phyloP scores from a whole-genome alignment of 2,888 invertebrate genomes.

The Atherix ibis region DNA sequence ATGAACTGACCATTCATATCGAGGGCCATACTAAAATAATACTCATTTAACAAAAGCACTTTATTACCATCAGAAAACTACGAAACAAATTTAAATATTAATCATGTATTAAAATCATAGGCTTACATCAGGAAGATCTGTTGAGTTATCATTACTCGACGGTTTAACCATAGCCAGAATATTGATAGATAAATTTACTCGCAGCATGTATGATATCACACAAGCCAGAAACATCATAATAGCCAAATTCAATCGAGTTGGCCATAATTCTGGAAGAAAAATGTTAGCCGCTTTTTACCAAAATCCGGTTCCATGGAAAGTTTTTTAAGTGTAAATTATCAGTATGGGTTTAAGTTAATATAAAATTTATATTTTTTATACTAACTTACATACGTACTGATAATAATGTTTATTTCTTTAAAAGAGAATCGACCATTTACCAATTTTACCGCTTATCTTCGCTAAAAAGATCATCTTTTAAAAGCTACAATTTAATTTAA shows the following conservation, averaged over 20 bases:
- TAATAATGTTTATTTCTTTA: no score
- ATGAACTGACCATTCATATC: slow-evolving; percentile 41
- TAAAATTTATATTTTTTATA: no score
- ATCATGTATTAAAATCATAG: not conserved
- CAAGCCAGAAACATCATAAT: slow-evolving; percentile 59
- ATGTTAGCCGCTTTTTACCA: no score
- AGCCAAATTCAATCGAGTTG: slow-evolving; percentile 39
- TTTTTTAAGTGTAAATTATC: no score
- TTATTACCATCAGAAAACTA: not conserved
- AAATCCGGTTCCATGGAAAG: no score
- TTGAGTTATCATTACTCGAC: slow-evolving; percentile 20
- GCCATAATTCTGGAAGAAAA: slow-evolving; percentile 31
- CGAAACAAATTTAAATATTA: not conserved
- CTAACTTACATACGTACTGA: no score
- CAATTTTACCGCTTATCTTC: no score
- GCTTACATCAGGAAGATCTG: slow-evolving; percentile 22
- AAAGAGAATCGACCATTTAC: no score
- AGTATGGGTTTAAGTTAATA: no score
- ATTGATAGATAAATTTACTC: slow-evolving; percentile 60
- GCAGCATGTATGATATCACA: slow-evolving; percentile 55
- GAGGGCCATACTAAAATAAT: slow-evolving; percentile 31
- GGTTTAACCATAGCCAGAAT: slow-evolving; percentile 54
- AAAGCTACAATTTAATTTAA: no score
- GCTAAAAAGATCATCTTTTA: no score
- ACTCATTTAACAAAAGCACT: not conserved